Evolutionary conservation across 2,888 invertebrate genomes (phyloP), one percentile per base, ranked within the genome.

Genomic region (Luperina nickerlii): DNA sequence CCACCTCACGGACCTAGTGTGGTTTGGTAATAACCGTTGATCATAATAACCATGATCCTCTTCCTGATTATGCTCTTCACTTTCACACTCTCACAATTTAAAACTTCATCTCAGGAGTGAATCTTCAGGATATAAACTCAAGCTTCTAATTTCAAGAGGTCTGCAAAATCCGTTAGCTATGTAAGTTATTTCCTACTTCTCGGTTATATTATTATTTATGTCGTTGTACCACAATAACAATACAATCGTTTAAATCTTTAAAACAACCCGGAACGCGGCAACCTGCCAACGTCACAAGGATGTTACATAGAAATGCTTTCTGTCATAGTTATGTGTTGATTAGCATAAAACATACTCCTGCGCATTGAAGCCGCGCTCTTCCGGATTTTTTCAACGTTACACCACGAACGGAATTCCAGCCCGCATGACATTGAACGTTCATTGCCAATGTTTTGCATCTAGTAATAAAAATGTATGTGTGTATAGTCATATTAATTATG

Each of bases 301-400:
- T 90, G 89, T 85, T 87, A 96, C 96, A 96, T 95, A 95, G 96
- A 95, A 96, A 96, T 94, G 96, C 96, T 96, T 95, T 96, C 96
- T 94, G 95, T 92, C 91, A 92, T 91, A 92, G 90, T 90, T 90
- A 92, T 93, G 90, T 84, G 68, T 81, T 92, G 92, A 96, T 96
- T 96, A 93, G 88, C 96, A 96, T 96, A 95, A 91, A 91, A 96
- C 96, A 96, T 91, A 94, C 91, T 89, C 91, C 81, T 87, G 91
- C 92, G 89, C 92, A 92, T 90, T 90, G 87, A 83, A 83, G 87
- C 83, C 84, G 88, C 85, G 77, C 79, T 91, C 94, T 95, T 95
- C 95, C 95, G 95, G 93, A 95, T 95, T 94, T 94, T 95, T 94
- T 92, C 90, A 90, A 89, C 89, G 87, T 91, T 89, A 92, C 88